Base-by-base conservation (phyloP, 2,113 vertebrate genomes). In the Oryzias curvinotus region DNA sequence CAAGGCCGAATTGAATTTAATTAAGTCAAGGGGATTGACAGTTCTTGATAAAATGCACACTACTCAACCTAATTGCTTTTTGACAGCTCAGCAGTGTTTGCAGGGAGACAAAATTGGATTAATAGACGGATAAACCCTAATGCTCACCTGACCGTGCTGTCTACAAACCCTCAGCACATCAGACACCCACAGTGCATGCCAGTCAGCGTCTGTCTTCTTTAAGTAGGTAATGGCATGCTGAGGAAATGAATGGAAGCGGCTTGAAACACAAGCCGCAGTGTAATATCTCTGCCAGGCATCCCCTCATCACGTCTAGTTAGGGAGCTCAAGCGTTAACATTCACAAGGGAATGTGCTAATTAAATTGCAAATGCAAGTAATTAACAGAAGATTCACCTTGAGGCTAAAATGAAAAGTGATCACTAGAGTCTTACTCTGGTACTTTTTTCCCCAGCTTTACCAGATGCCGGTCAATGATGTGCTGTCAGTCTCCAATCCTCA, bases 41-140 rank as follows among this genome's bases (percentile, higher is more conserved):
- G 85, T 85, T 89, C 84, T 85, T 80, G 76, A 90, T 88, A 87
- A 90, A 91, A 86, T 74, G 68, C 81, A 76, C 81, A 85, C 76
- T 79, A 87, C 87, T 92, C 89, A 83, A 79, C 65, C 77, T 90
- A 91, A 93, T 91, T 91, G 89, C 88, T 90, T 91, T 89, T 73
- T 91, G 90, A 92, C 90, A 91, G 82, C 81, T 89, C 74, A 8
- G 84, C 86, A 64, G 82, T 88, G 82, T 87, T 83, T 83, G 87
- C 89, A 89, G 72, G 86, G 88, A 89, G 66, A 70, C 43, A 54
- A 85, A 88, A 91, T 77, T 84, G 79, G 81, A 90, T 90, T 87
- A 90, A 85, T 83, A 75, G 79, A 87, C n/a, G 76, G 56, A 79
- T 75, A 82, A 36, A 73, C 57, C 56, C 71, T 60, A 42, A 14